These are phyloP conservation scores for Trachelipus rathkii DNA, from an alignment of 1,140 invertebrate species.

Conservation along the genomic window DNA sequence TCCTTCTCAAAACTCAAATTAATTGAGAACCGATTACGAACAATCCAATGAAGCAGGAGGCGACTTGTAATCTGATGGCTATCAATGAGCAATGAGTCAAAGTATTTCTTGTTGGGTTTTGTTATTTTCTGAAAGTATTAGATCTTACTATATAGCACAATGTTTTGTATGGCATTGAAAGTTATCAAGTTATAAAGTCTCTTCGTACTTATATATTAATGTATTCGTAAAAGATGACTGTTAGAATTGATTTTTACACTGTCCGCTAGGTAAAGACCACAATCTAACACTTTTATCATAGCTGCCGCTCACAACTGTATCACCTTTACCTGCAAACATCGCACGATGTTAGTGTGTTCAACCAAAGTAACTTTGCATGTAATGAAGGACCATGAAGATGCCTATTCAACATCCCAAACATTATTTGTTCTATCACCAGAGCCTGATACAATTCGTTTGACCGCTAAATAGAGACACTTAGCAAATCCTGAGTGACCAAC, in stretches of 20 bases:
- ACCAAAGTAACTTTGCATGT: conserved; percentile 59
- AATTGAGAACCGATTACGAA: too few relatives aligned
- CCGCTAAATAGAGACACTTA: conserved; percentile 56
- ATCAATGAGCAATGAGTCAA: too few relatives aligned
- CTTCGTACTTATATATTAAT: too few relatives aligned
- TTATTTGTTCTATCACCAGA: conserved; percentile 56
- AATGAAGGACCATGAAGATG: conserved; percentile 56
- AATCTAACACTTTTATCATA: conserved; percentile 50
- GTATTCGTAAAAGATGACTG: conserved; percentile 55
- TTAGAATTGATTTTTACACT: conserved; percentile 53
- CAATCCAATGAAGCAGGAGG: too few relatives aligned
- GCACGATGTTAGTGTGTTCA: conserved; percentile 55
- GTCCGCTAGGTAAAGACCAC: conserved; percentile 50
- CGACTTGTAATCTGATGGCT: too few relatives aligned
- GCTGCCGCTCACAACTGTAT: conserved; percentile 53
- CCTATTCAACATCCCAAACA: conserved; percentile 55
- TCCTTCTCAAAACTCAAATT: too few relatives aligned
- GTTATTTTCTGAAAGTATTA: too few relatives aligned
- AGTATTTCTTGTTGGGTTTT: too few relatives aligned
- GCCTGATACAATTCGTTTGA: conserved; percentile 55
- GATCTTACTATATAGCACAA: too few relatives aligned
- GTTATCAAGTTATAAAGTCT: too few relatives aligned
- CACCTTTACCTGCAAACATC: conserved; percentile 57
- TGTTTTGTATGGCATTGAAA: too few relatives aligned
- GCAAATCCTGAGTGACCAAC: conserved; percentile 58